phyloP scores from a whole-genome alignment of 1,140 invertebrate species.

The Drosophila serrata region DNA sequence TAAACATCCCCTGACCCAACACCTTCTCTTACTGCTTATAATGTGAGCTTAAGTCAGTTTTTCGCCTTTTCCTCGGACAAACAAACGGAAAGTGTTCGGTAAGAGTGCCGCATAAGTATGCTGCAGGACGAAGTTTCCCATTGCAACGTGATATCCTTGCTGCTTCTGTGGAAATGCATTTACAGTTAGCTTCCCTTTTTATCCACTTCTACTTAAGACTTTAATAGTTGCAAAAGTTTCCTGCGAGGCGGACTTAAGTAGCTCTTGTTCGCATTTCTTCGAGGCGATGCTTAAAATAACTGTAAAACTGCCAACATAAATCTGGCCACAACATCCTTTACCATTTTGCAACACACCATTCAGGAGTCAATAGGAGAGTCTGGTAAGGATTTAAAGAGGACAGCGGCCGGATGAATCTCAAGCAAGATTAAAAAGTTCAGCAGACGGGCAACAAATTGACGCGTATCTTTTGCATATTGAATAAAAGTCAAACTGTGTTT shows the following conservation, averaged over 20 bases:
- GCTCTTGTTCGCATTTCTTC: conserved; percentile 46
- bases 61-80: conserved; percentile 34
- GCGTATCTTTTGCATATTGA: conserved; percentile 80
- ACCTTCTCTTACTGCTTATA: conserved; percentile 34
- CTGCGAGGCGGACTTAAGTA: conserved; percentile 72
- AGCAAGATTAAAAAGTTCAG: conserved; percentile 65
- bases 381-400: conserved; percentile 32
- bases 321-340: conserved; percentile 82
- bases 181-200: conserved; percentile 53
- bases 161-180: conserved; percentile 59
- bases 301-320: conserved; percentile 84
- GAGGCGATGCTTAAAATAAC: conserved; percentile 75
- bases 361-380: conserved; percentile 60
- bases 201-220: conserved; percentile 82
- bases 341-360: conserved; percentile 53
- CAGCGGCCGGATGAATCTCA: neutral
- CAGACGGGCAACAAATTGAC: conserved; percentile 71
- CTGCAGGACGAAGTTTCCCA: conserved; percentile 55
- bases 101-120: conserved; percentile 60
- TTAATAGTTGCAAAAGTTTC: conserved; percentile 84
- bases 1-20: conserved; percentile 18
- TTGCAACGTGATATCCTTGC: conserved; percentile 51
- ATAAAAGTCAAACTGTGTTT: conserved; percentile 83
- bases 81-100: conserved; percentile 75
- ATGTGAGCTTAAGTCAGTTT: conserved; percentile 64